Evolutionary conservation across 53 echinoderm and acorn worm species (phyloP).

Genomic region (Hippasteria phrygiana): DNA sequence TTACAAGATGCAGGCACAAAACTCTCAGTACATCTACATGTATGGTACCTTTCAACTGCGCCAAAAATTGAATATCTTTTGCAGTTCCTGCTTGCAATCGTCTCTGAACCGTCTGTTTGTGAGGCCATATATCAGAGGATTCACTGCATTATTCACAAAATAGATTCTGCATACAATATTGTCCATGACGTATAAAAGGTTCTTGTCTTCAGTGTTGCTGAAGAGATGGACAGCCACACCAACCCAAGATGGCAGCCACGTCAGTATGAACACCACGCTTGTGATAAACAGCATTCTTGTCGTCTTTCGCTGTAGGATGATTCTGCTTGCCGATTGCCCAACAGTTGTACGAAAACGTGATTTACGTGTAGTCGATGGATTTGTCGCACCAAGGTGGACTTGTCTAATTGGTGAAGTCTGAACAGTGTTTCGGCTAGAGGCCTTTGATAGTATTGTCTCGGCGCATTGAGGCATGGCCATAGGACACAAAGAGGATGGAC

Average conservation of each 20-base stretch:
- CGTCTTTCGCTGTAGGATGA: slow-evolving; percentile 49
- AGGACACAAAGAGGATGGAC: too few species aligned
- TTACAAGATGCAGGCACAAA: too few species aligned
- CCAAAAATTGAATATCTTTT: neutral
- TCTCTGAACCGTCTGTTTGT: slow-evolving; percentile 67
- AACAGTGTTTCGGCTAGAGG: too few species aligned
- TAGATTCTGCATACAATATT: neutral
- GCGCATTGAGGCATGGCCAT: too few species aligned
- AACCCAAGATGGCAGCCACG: slow-evolving; percentile 67
- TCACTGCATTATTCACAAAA: slow-evolving; percentile 55
- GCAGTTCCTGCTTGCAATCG: slow-evolving; percentile 52
- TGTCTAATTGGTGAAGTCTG: neutral
- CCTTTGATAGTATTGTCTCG: too few species aligned
- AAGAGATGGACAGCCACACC: slow-evolving; percentile 22
- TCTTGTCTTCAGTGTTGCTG: neutral
- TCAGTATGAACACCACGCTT: slow-evolving; percentile 52
- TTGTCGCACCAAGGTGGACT: neutral
- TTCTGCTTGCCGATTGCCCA: neutral
- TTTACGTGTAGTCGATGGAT: neutral
- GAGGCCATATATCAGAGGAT: slow-evolving; percentile 62
- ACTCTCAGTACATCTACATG: too few species aligned
- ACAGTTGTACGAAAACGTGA: neutral
- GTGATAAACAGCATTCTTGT: slow-evolving; percentile 69
- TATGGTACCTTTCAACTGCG: neutral
- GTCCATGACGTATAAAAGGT: neutral